These are phyloP conservation scores for Empidonax alnorum DNA, from an alignment of 2,113 vertebrate species.

Conservation along the genomic window DNA sequence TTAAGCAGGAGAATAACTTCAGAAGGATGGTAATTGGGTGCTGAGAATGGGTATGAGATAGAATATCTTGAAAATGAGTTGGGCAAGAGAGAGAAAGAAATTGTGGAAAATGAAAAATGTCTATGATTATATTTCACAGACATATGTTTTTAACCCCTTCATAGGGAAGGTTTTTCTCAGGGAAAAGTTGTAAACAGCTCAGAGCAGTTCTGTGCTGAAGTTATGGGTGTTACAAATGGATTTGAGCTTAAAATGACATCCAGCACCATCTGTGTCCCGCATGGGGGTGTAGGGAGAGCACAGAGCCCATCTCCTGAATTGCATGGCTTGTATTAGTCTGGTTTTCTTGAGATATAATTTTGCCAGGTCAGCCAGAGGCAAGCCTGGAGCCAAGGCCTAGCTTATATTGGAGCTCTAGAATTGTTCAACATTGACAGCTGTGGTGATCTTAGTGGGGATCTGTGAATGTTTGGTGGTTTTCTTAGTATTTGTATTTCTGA, in stretches of 20 bases:
- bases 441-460: background rate
- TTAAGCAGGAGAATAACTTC: background rate
- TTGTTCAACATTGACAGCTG: background rate
- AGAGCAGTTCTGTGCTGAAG: background rate
- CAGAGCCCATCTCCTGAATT: background rate
- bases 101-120: background rate
- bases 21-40: background rate
- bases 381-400: background rate
- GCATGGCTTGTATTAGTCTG: background rate
- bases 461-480: background rate
- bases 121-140: background rate
- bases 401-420: background rate
- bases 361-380: background rate
- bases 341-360: background rate
- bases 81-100: background rate
- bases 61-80: background rate
- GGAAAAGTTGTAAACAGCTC: background rate
- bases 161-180: background rate
- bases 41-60: background rate
- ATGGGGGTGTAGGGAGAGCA: accelerated
- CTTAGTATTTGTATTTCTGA: background rate
- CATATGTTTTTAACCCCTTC: background rate
- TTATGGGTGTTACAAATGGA: background rate
- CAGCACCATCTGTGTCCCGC: background rate
- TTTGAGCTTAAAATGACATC: background rate